A percentile compares a stretch with the other conserved stretches of the same genome.
These are phyloP conservation scores for Monomorium pharaonis DNA, from an alignment of 1,140 invertebrate genomes.

Conservation along the genomic window DNA sequence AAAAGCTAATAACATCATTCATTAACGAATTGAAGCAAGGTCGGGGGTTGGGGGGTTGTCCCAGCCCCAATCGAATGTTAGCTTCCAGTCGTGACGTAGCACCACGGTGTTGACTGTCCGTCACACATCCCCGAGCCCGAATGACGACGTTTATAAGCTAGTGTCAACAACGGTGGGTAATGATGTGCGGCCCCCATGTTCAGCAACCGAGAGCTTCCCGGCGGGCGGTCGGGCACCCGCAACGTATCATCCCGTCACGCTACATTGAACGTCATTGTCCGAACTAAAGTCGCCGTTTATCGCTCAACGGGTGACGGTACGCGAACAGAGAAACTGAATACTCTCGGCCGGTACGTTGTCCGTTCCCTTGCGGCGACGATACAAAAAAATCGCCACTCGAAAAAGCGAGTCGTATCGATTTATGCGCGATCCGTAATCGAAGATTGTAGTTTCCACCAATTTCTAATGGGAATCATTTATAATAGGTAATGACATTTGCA, in stretches of 20 bases:
- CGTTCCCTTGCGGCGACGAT: conserved; percentile 12
- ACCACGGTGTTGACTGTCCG: conserved; percentile 77
- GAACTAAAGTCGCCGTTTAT: conserved; percentile 80
- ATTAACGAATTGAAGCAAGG: conserved; percentile 34
- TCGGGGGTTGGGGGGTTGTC: neutral
- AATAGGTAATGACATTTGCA: neutral
- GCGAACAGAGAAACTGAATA: conserved; percentile 53
- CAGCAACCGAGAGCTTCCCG: conserved; percentile 70
- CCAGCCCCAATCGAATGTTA: conserved; percentile 66
- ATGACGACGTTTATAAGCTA: conserved; percentile 81
- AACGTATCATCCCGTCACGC: conserved; percentile 83
- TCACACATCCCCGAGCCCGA: conserved; percentile 78
- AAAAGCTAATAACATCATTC: neutral
- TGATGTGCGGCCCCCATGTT: conserved; percentile 78
- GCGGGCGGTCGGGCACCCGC: conserved; percentile 77
- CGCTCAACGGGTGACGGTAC: conserved; percentile 74
- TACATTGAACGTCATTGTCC: conserved; percentile 83
- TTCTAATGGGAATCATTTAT: neutral
- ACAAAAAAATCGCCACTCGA: conserved; percentile 41
- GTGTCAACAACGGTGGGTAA: conserved; percentile 82
- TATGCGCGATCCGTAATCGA: neutral
- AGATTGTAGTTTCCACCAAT: neutral
- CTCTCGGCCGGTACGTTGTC: neutral
- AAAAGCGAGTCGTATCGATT: conserved; percentile 17
- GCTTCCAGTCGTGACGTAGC: conserved; percentile 74